Percentiles rank a stretch among this genome's conserved stretches.
phyloP scores from a whole-genome alignment of 2,888 invertebrate genomes.

The Meloe dianella region DNA sequence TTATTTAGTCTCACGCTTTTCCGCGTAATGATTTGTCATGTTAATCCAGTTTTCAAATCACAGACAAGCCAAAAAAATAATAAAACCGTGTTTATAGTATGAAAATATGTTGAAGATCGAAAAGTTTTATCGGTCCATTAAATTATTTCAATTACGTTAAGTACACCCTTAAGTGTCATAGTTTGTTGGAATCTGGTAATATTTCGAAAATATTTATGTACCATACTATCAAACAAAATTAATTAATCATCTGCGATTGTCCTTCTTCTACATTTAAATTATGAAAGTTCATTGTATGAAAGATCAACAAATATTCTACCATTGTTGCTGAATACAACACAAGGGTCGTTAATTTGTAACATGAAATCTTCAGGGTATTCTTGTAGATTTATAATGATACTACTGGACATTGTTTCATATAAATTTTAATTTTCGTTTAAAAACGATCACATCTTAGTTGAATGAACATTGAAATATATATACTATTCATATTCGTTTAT shows the following conservation, averaged over 20 bases:
- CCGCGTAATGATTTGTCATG: background rate
- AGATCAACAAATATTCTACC: conserved; percentile 24
- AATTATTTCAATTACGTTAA: conserved; percentile 14
- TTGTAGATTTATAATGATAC: conserved; percentile 32
- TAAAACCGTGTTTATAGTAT: background rate
- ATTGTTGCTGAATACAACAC: conserved; percentile 23
- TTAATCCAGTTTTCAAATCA: background rate
- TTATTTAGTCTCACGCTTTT: background rate
- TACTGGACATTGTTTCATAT: conserved; percentile 21
- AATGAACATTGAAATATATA: background rate
- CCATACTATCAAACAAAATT: conserved; percentile 10
- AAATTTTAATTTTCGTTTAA: conserved; percentile 10
- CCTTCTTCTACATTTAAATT: conserved; percentile 19
- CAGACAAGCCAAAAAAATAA: background rate
- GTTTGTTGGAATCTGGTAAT: conserved; percentile 16
- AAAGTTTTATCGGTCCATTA: conserved; percentile 9
- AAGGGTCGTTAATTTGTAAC: conserved; percentile 30
- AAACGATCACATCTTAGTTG: background rate
- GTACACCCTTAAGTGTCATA: conserved; percentile 15
- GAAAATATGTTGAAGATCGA: background rate
- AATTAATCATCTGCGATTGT: conserved; percentile 26
- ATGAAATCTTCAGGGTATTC: conserved; percentile 33
- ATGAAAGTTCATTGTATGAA: conserved; percentile 25
- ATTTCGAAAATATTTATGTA: conserved; percentile 8
- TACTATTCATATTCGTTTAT: background rate